A percentile compares a stretch with the other conserved stretches of the same genome.
phyloP scores from a whole-genome alignment of 2,113 vertebrate species.

The Sprattus sprattus region DNA sequence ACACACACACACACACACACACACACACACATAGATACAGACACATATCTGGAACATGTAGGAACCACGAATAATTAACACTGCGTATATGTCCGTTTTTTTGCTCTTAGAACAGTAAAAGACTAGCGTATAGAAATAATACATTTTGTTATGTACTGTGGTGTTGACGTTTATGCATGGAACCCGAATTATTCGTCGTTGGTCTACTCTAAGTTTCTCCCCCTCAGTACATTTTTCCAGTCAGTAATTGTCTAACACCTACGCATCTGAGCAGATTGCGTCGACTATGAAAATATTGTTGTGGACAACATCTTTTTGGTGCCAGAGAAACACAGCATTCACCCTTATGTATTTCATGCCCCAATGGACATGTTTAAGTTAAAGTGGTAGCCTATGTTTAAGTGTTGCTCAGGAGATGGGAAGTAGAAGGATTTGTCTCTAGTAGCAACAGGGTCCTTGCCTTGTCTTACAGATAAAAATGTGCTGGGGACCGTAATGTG shows the following conservation, averaged over 20 bases:
- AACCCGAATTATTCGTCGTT: not conserved
- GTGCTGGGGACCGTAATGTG: not conserved
- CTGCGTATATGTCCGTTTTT: not conserved
- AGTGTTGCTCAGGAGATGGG: conserved; percentile 25
- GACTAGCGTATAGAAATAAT: not conserved
- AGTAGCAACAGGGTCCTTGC: conserved; percentile 47
- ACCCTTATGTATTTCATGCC: not conserved
- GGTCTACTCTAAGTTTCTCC: not conserved
- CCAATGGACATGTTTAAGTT: conserved; percentile 22
- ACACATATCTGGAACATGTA: not conserved
- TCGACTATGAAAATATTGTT: conserved; percentile 12
- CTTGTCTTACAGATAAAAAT: conserved; percentile 4
- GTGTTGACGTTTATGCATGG: not conserved
- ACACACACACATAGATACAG: not conserved
- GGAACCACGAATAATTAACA: not conserved
- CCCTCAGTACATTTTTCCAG: conserved; percentile 4
- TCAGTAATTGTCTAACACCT: conserved; percentile 16
- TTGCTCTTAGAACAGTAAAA: not conserved
- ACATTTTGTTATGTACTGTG: not conserved
- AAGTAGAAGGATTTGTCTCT: conserved; percentile 47
- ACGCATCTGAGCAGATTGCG: conserved; percentile 1
- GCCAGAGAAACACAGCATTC: not conserved
- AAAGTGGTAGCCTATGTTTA: not conserved
- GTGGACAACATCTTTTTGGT: not conserved
- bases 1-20: not conserved